phyloP scores from a whole-genome alignment of 2,797 vertebrate genomes.

The Lagodon rhomboides region DNA sequence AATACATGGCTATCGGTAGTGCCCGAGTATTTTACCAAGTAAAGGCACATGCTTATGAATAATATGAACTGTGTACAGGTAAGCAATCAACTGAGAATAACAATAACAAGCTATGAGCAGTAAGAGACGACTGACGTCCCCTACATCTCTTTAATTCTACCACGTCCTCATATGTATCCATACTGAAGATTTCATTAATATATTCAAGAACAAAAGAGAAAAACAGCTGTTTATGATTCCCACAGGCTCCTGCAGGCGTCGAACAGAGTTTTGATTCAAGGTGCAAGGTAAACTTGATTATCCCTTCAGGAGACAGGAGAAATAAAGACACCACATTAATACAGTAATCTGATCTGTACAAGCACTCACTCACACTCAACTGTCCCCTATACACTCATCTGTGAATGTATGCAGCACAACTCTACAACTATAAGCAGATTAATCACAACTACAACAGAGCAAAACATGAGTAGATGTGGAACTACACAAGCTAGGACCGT shows the following conservation, averaged over 20 bases:
- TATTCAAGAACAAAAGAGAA: not conserved
- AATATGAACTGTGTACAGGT: too few relatives aligned
- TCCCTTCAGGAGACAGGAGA: slow-evolving; percentile 11
- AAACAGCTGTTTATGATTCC: not conserved
- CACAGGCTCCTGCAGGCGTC: not conserved
- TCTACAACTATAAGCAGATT: not conserved
- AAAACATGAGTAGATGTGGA: not conserved
- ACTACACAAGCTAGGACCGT: not conserved
- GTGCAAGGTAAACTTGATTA: slow-evolving; percentile 13
- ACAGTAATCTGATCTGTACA: slow-evolving; percentile 16
- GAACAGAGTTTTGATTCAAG: slow-evolving; percentile 4
- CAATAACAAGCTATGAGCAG: too few relatives aligned
- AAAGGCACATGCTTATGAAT: not conserved
- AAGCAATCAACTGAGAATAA: not conserved
- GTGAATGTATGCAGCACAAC: not conserved
- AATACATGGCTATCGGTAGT: not conserved
- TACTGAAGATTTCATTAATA: slow-evolving; percentile 1
- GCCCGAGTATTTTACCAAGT: not conserved
- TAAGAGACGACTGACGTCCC: not conserved
- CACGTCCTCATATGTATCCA: not conserved
- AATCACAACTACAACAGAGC: not conserved
- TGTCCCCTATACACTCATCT: slow-evolving; percentile 6
- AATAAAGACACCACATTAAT: slow-evolving; percentile 23
- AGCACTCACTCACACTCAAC: not conserved
- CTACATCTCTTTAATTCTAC: not conserved